Evolutionary conservation across 2,888 invertebrate species (phyloP).

Genomic region (Villa cingulata): DNA sequence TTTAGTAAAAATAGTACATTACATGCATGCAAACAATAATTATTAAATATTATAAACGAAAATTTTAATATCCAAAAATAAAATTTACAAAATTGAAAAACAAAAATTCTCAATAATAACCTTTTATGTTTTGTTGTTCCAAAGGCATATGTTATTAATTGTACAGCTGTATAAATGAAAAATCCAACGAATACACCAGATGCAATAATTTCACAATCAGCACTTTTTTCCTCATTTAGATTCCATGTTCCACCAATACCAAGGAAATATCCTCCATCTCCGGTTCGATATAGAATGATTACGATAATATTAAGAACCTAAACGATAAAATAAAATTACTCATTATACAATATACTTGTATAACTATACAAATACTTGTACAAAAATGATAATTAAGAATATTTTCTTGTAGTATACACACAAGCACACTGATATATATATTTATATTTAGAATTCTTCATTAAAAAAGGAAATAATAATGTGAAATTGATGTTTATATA

Average conservation of each 20-base stretch:
- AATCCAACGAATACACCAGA: conserved; percentile 78
- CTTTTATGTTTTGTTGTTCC: conserved; percentile 66
- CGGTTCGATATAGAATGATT: conserved; percentile 66
- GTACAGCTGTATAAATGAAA: conserved; percentile 68
- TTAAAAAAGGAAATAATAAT: too few relatives aligned
- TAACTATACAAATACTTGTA: too few relatives aligned
- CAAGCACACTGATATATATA: too few relatives aligned
- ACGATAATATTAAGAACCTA: conserved; percentile 73
- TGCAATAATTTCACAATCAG: conserved; percentile 77
- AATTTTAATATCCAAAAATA: too few relatives aligned
- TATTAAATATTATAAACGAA: too few relatives aligned
- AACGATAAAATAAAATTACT: conserved; percentile 18
- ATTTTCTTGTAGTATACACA: too few relatives aligned
- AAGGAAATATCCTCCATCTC: conserved; percentile 68
- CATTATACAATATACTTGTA: too few relatives aligned
- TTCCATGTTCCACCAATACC: conserved; percentile 86
- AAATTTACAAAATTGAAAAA: too few relatives aligned
- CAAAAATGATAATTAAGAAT: too few relatives aligned
- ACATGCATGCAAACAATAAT: too few relatives aligned
- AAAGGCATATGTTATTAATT: conserved; percentile 60
- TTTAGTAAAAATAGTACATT: not conserved
- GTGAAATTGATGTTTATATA: too few relatives aligned
- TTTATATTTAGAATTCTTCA: too few relatives aligned
- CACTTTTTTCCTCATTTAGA: conserved; percentile 74
- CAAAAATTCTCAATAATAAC: conserved; percentile 25